A percentile compares a stretch with the other conserved stretches of the same genome.
Conservation (phyloP, 2,888 invertebrate genomes). For the Caradrina kadenii region DNA sequence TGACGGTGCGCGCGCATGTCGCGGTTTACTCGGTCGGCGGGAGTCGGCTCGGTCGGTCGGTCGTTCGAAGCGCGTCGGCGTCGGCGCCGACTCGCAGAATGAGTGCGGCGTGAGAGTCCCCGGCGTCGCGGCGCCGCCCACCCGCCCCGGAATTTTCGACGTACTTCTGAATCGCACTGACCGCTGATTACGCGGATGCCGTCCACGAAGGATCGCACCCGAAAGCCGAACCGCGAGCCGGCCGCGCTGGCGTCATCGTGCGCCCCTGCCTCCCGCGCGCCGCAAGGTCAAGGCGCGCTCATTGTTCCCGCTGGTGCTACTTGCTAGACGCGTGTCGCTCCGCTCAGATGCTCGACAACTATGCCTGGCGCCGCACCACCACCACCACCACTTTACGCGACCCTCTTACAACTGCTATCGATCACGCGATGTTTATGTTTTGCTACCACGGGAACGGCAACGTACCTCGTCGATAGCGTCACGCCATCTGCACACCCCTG, state of each 20-base stretch:
- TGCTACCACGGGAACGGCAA: constrained; percentile 87
- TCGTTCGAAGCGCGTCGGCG: constrained; percentile 90
- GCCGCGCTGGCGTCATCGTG: constrained; percentile 88
- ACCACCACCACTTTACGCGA: constrained; percentile 67
- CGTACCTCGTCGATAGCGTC: constrained; percentile 72
- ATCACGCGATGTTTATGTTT: constrained; percentile 86
- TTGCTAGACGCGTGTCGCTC: constrained; percentile 77
- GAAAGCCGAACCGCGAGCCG: constrained; percentile 88
- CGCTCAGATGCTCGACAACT: constrained; percentile 73
- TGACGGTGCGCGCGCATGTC: constrained; percentile 88
- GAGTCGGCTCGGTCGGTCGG: constrained; percentile 88
- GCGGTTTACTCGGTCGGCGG: constrained; percentile 85
- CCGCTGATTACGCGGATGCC: constrained; percentile 89
- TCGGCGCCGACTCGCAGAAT: constrained; percentile 89
- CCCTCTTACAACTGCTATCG: constrained; percentile 78
- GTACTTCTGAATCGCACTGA: constrained; percentile 85
- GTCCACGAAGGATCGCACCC: constrained; percentile 90
- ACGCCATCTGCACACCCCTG: constrained; percentile 71
- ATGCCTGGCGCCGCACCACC: constrained; percentile 67
- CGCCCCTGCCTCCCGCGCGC: constrained; percentile 85
- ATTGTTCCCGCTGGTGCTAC: constrained; percentile 83
- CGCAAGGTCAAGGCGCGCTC: constrained; percentile 89
- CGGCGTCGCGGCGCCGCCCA: constrained; percentile 83
- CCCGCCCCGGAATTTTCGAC: constrained; percentile 87
- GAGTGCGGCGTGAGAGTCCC: constrained; percentile 81